phyloP scores from a whole-genome alignment of 2,888 invertebrate species.

The Papilio elwesi region DNA sequence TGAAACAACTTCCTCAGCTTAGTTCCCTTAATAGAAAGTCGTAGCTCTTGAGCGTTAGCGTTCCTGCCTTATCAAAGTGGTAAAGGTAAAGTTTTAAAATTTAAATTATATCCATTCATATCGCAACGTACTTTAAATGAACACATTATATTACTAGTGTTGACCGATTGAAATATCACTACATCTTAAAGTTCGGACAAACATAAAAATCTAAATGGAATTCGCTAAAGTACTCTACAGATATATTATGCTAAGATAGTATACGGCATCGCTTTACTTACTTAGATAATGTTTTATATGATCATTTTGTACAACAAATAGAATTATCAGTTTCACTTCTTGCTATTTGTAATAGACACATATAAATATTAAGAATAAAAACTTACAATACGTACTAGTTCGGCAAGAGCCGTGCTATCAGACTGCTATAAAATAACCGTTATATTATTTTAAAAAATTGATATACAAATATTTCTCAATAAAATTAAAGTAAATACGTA shows the following conservation, averaged over 20 bases:
- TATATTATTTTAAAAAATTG: background rate
- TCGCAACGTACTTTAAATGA: background rate
- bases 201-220: constrained; percentile 3
- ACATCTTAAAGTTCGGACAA: background rate
- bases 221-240: background rate
- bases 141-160: constrained; percentile 1
- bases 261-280: constrained; percentile 10
- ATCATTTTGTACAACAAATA: constrained; percentile 36
- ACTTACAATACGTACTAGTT: constrained; percentile 5
- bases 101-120: constrained; percentile 4
- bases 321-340: constrained; percentile 37
- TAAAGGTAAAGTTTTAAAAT: background rate
- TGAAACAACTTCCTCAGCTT: no score
- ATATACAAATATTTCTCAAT: constrained; percentile 13
- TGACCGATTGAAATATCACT: constrained; percentile 5
- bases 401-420: constrained; percentile 14
- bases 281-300: constrained; percentile 26
- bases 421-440: constrained; percentile 29
- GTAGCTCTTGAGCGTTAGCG: no score
- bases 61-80: no score
- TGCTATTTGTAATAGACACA: constrained; percentile 27
- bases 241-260: background rate
- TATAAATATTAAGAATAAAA: background rate
- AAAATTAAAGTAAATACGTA: constrained; percentile 25
- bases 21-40: no score